phyloP scores from a whole-genome alignment of 2,797 vertebrate species.

The Argyrosomus regius region DNA sequence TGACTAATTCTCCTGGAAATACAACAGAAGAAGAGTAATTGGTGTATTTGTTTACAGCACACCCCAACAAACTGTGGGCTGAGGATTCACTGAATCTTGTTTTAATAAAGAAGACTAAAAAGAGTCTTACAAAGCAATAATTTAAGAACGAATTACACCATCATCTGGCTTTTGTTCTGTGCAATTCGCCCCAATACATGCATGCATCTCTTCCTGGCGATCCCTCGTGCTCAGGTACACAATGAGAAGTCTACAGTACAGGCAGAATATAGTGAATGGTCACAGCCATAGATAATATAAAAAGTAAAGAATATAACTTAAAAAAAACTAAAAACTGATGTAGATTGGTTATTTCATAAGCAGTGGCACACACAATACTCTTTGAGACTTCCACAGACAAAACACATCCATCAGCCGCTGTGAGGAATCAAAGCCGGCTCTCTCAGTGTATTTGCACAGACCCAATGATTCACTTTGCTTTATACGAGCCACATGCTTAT shows the following conservation, averaged over 20 bases:
- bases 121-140: background rate
- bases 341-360: background rate
- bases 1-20: background rate
- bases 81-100: background rate
- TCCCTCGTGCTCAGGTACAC: too few species aligned
- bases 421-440: constrained; percentile 24
- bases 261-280: too few species aligned
- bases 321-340: background rate
- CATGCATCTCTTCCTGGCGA: too few species aligned
- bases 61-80: background rate
- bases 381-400: background rate
- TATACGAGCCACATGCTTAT: constrained; percentile 62
- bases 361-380: background rate
- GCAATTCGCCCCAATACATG: background rate
- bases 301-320: background rate
- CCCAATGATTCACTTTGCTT: constrained; percentile 40
- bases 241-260: too few species aligned
- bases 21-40: background rate
- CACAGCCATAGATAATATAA: background rate
- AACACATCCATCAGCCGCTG: constrained; percentile 9
- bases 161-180: background rate
- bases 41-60: background rate
- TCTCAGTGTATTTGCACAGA: constrained; percentile 46
- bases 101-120: background rate
- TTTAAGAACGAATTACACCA: background rate